These are phyloP conservation scores for Mormyrus iriodes DNA, from an alignment of 2,113 vertebrate genomes.

Conservation along the genomic window DNA sequence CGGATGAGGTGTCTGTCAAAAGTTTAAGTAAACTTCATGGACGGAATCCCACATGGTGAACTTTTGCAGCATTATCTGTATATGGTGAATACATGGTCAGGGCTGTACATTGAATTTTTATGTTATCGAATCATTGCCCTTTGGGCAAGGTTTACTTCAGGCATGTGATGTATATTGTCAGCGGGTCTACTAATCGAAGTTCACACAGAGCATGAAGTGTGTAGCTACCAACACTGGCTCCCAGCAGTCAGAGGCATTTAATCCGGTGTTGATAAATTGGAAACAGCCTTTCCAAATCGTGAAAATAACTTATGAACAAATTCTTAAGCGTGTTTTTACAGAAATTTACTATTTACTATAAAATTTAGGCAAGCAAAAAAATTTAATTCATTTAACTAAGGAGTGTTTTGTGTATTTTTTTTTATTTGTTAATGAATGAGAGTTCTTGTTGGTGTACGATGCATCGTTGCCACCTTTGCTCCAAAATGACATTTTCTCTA, in stretches of 20 bases:
- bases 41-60: not conserved
- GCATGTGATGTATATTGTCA: conserved; percentile 1
- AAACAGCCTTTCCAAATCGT: not conserved
- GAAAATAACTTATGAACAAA: not conserved
- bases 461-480: not conserved
- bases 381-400: not conserved
- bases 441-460: not conserved
- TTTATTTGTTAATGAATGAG: not conserved
- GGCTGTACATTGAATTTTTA: conserved; percentile 2
- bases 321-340: not conserved
- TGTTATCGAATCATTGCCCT: not conserved
- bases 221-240: not conserved
- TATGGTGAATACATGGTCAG: not conserved
- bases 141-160: not conserved
- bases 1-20: not conserved
- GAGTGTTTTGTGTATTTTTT: not conserved
- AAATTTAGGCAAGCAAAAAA: not conserved
- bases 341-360: not conserved
- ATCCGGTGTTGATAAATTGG: not conserved
- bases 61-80: not conserved
- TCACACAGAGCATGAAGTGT: not conserved
- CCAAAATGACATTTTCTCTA: not conserved
- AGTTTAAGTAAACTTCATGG: not conserved
- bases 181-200: not conserved
- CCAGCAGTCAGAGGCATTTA: not conserved